A percentile compares a stretch with the other conserved stretches of the same genome.
Conservation (phyloP, 2,797 vertebrate genomes). For the Podarcis siculus region DNA sequence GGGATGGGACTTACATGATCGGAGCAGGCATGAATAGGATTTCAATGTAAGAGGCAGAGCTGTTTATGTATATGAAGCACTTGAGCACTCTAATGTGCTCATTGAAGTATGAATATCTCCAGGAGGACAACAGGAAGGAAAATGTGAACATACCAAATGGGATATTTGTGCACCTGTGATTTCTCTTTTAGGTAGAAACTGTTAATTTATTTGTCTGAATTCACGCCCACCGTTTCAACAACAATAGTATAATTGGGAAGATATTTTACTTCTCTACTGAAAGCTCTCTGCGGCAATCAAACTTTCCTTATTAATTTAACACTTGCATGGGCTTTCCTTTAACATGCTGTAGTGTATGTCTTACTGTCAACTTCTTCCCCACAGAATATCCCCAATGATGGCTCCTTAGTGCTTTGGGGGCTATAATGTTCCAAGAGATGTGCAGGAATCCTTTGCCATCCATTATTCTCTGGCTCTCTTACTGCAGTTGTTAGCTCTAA, state of each 20-base stretch:
- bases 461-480: slow-evolving; percentile 26
- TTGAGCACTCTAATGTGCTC: background rate
- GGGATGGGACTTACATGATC: background rate
- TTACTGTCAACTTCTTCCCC: slow-evolving; percentile 22
- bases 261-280: background rate
- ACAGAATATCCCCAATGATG: background rate
- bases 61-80: background rate
- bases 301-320: slow-evolving; percentile 19
- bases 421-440: background rate
- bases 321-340: slow-evolving; percentile 5
- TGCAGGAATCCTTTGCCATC: slow-evolving; percentile 3
- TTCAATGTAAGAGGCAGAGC: background rate
- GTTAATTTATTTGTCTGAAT: slow-evolving; percentile 29
- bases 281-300: slow-evolving; percentile 1
- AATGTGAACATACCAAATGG: background rate
- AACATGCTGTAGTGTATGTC: background rate
- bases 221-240: slow-evolving; percentile 2
- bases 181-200: slow-evolving; percentile 8
- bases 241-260: background rate
- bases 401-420: background rate
- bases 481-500: slow-evolving; percentile 19
- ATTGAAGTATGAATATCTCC: background rate
- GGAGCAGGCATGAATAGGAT: background rate
- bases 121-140: background rate
- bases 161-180: background rate